These are phyloP conservation scores for Torymus auratus DNA, from an alignment of 2,888 invertebrate genomes.

Conservation along the genomic window DNA sequence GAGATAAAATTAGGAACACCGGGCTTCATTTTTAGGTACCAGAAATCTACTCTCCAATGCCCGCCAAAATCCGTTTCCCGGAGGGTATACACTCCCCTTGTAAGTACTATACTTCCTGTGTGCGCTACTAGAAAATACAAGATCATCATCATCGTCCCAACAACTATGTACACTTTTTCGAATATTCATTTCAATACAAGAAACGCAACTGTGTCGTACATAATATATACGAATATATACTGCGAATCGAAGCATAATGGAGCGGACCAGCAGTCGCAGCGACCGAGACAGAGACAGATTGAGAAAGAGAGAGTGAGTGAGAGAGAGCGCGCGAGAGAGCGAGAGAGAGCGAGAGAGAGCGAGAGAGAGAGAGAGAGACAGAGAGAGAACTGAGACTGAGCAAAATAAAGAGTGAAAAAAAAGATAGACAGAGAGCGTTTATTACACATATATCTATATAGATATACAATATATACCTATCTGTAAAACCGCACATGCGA, in stretches of 20 bases:
- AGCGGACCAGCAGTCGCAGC: conserved; percentile 75
- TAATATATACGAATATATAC: neutral
- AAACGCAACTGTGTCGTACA: conserved; percentile 21
- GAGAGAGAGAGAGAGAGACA: conserved; percentile 17
- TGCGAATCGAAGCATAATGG: conserved; percentile 67
- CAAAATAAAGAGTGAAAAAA: neutral
- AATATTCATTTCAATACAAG: neutral
- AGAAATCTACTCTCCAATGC: too few relatives aligned
- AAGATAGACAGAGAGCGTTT: neutral
- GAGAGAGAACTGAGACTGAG: conserved; percentile 13
- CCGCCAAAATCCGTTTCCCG: too few relatives aligned
- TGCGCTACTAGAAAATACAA: conserved; percentile 15
- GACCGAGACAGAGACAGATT: conserved; percentile 58
- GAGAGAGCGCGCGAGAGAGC: conserved; percentile 12
- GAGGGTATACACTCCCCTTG: too few relatives aligned
- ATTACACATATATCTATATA: conserved; percentile 3
- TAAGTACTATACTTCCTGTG: conserved; percentile 4
- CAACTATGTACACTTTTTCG: too few relatives aligned
- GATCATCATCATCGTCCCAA: neutral
- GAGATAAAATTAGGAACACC: too few relatives aligned
- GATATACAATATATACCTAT: neutral
- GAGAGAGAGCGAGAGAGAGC: conserved; percentile 18
- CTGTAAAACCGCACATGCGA: too few relatives aligned
- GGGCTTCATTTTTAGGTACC: too few relatives aligned
- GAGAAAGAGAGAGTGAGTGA: conserved; percentile 30